Conservation (phyloP, 2,888 invertebrate species). For the Auanema sp. region DNA sequence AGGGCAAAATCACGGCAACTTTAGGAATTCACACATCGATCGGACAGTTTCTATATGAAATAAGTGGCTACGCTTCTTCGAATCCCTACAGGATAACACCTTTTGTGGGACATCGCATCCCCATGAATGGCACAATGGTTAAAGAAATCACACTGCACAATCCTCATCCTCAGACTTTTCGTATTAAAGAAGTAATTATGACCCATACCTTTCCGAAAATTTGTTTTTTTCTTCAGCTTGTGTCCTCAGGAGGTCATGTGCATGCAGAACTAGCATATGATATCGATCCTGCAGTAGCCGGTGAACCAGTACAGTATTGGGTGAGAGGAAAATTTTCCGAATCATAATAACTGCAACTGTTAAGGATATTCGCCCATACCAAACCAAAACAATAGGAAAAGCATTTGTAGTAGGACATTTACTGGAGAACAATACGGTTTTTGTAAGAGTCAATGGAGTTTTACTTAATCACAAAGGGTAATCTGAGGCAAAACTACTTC, state of each 20-base stretch:
- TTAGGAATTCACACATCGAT: constrained; percentile 91
- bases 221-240: constrained; percentile 65
- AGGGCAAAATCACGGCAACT: constrained; percentile 83
- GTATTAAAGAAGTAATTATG: constrained; percentile 70
- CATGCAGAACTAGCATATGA: constrained; percentile 79
- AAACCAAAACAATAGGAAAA: constrained; percentile 30
- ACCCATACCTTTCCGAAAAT: background rate
- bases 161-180: constrained; percentile 83
- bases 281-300: constrained; percentile 73
- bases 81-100: constrained; percentile 90
- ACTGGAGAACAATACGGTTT: constrained; percentile 50
- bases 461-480: constrained; percentile 5
- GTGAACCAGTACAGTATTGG: constrained; percentile 83
- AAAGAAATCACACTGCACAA: constrained; percentile 78
- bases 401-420: constrained; percentile 26
- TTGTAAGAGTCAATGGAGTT: constrained; percentile 37
- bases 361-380: constrained; percentile 34
- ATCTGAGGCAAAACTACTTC: background rate
- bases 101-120: constrained; percentile 84
- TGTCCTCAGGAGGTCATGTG: constrained; percentile 79
- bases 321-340: constrained; percentile 61
- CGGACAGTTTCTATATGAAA: constrained; percentile 76
- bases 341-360: background rate
- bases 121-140: constrained; percentile 85
- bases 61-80: constrained; percentile 75